phyloP scores from a whole-genome alignment of 2,888 invertebrate species.

The Neoaliturus tenellus region DNA sequence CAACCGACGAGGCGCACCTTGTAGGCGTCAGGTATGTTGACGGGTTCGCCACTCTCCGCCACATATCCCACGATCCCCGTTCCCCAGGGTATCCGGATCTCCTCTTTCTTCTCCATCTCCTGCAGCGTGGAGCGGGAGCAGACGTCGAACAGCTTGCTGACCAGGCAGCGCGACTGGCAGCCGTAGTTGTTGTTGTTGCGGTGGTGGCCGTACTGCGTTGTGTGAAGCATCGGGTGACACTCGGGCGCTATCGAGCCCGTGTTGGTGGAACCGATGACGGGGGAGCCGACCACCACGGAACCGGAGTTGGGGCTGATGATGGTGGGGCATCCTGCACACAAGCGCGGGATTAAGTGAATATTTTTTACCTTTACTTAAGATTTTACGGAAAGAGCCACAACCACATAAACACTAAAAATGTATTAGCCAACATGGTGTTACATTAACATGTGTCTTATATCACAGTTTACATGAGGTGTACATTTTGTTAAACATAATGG shows the following conservation, averaged over 20 bases:
- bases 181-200: constrained; percentile 58
- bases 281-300: constrained; percentile 63
- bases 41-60: constrained; percentile 93
- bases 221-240: constrained; percentile 58
- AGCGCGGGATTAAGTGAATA: too few species aligned
- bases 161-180: constrained; percentile 80
- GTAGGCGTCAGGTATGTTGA: constrained; percentile 97
- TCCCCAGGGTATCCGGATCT: constrained; percentile 96
- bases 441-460: too few species aligned
- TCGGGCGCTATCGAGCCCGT: constrained; percentile 59
- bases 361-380: too few species aligned
- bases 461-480: too few species aligned
- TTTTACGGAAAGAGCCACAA: too few species aligned
- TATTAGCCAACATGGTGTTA: too few species aligned
- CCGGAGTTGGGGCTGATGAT: constrained; percentile 59
- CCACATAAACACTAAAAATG: too few species aligned
- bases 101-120: constrained; percentile 95
- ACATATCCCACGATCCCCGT: constrained; percentile 97
- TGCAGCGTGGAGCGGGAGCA: constrained; percentile 94
- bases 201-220: constrained; percentile 52
- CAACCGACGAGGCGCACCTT: constrained; percentile 76
- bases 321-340: constrained; percentile 39
- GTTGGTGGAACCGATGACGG: constrained; percentile 64
- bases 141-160: constrained; percentile 96
- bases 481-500: too few species aligned